Evolutionary conservation across 2,888 invertebrate species (phyloP), one percentile per base, ranked within the genome.

Genomic region (Alcis repandata): DNA sequence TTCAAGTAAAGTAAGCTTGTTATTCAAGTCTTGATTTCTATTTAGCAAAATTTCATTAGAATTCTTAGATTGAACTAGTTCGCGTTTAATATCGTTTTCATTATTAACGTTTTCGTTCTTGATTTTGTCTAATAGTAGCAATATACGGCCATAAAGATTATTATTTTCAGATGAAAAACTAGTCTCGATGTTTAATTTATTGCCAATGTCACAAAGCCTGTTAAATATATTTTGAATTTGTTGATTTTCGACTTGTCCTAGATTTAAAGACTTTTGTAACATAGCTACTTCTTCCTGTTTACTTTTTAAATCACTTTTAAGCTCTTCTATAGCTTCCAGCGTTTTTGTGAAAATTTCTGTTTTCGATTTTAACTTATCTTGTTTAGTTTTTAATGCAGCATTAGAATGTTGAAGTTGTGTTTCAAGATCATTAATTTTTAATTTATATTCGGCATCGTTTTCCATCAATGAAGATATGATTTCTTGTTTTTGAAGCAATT

Each of bases 41-140:
- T 43, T 22, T 0, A 27, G 27, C 11, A 59, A n/a, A 27, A 15
- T 33, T 41, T 48, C 53, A 27, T 36, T n/a, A 36, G 46, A 11
- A 33, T 57, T 52, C 72, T 76, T 51, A 79, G 59, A 52, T 67
- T 60, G 52, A 64, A 60, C 54, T 20, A 48, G 10, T 46, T 41
- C 40, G 10, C 54, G 1, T 22, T 54, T 22, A 6, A 54, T 38
- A 38, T n/a, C 13, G 8, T 36, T 41, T 41, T 33, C 22, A 36
- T 54, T 22, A n/a, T 15, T 36, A 11, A n/a, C 11, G 17, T 49
- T 10, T 46, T 82, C 72, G 67, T 75, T 73, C 17, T 64, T 64
- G 59, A 88, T 79, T 72, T 79, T 78, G 15, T 88, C 80, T 56
- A 91, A 77, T 1, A 74, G 76, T n/a, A 73, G 46, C 36, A 81